These are phyloP conservation scores for Mnemiopsis leidyi DNA, from an alignment of 37 sponge, comb jelly and placozoan species.

Conservation along the genomic window DNA sequence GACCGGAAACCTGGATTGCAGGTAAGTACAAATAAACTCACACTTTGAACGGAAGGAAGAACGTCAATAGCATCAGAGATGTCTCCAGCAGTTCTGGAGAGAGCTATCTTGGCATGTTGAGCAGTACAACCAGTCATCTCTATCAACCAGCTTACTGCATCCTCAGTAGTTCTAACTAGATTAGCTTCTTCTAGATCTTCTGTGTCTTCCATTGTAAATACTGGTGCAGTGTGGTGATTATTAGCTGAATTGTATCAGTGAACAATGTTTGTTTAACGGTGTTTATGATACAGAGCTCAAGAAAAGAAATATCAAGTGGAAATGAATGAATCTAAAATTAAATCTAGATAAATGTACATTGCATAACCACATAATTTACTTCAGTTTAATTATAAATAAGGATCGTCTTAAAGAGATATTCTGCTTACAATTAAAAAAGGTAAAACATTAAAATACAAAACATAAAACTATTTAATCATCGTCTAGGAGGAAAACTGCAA, in stretches of 20 bases:
- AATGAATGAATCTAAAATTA: too few species aligned
- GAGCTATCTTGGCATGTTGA: not conserved
- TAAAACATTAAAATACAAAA: not conserved
- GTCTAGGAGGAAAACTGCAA: not conserved
- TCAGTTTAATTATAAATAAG: too few species aligned
- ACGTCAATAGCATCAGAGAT: constrained; percentile 27
- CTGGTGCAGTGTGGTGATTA: too few species aligned
- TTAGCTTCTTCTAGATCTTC: constrained; percentile 38
- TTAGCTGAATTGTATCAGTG: too few species aligned
- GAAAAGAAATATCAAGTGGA: too few species aligned
- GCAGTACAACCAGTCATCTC: not conserved
- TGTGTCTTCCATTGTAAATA: not conserved
- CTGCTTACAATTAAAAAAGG: not conserved
- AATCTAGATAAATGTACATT: too few species aligned
- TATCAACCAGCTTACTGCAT: constrained; percentile 5
- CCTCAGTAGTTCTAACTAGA: not conserved
- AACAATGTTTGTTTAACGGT: too few species aligned
- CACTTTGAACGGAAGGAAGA: not conserved
- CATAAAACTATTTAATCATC: not conserved
- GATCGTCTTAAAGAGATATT: too few species aligned
- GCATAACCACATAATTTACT: too few species aligned
- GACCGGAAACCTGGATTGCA: too few species aligned
- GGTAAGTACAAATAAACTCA: too few species aligned
- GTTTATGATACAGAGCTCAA: too few species aligned
- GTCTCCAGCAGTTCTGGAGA: not conserved